Percentiles rank a stretch among this genome's conserved stretches.
Conservation (phyloP, 2,797 vertebrate genomes). For the Streptopelia turtur region DNA sequence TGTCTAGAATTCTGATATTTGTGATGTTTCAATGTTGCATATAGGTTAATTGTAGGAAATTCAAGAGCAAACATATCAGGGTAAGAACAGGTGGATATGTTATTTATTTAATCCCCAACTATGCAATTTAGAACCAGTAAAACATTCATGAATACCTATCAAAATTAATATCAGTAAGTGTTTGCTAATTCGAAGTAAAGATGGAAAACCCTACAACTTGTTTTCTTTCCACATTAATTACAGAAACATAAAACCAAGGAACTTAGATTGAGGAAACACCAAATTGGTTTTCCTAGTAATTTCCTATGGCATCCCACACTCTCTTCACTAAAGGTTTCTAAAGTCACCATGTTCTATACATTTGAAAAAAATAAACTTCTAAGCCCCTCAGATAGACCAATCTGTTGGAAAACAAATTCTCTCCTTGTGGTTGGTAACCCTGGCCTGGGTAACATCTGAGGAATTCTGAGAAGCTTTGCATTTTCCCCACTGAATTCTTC, state of each 20-base stretch:
- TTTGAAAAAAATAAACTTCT: neutral
- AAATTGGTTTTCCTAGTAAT: neutral
- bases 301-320: neutral
- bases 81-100: neutral
- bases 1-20: neutral
- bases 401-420: neutral
- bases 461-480: neutral
- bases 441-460: neutral
- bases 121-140: neutral
- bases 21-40: neutral
- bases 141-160: neutral
- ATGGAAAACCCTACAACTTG: neutral
- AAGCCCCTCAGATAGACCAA: neutral
- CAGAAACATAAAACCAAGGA: neutral
- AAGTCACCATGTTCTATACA: neutral
- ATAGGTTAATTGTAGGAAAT: neutral
- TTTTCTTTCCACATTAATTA: neutral
- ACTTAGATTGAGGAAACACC: neutral
- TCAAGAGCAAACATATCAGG: neutral
- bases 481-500: neutral
- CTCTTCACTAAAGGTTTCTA: neutral
- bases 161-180: neutral
- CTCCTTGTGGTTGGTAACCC: accelerated
- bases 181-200: neutral
- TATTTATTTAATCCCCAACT: neutral